These are phyloP conservation scores for Oryzias melastigma DNA, from an alignment of 2,113 vertebrate genomes.

Conservation along the genomic window DNA sequence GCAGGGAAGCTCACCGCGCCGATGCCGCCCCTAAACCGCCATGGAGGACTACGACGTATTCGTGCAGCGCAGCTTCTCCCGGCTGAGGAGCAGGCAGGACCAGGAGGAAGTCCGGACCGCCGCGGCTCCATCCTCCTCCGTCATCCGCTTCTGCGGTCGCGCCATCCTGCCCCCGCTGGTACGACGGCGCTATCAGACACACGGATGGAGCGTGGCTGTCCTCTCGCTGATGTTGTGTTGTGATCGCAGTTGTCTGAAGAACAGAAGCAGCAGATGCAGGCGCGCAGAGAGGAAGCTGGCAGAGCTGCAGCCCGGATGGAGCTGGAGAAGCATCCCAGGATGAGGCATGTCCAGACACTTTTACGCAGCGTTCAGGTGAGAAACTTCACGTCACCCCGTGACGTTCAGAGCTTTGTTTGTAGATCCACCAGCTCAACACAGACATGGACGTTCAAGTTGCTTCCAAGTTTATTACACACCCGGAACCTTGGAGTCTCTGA, in stretches of 20 bases:
- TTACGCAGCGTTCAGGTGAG: constrained; percentile 71
- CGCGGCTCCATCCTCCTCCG: constrained; percentile 52
- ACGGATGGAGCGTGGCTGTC: no score
- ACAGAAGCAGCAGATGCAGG: constrained; percentile 65
- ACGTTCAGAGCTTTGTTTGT: no score
- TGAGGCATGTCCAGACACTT: constrained; percentile 59
- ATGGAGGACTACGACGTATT: constrained; percentile 77
- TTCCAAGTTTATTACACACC: no score
- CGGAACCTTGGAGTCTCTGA: no score
- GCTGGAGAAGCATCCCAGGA: constrained; percentile 29
- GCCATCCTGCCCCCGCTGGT: constrained; percentile 71
- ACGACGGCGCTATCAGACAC: constrained; percentile 1
- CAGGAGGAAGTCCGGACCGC: constrained; percentile 10
- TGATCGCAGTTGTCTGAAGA: constrained; percentile 63
- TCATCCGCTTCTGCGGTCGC: constrained; percentile 62
- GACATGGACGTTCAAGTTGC: no score
- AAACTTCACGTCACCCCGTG: no score
- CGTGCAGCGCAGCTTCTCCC: constrained; percentile 42
- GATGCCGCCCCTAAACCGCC: constrained; percentile 1
- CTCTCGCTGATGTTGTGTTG: constrained; percentile 10
- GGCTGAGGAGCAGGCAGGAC: constrained; percentile 23
- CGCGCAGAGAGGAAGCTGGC: constrained; percentile 49
- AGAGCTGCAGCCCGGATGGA: constrained; percentile 30
- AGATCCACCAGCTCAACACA: no score
- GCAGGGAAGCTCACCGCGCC: neutral